A percentile compares a stretch with the other conserved stretches of the same genome.
Evolutionary conservation across 2,888 invertebrate genomes (phyloP).

Genomic region (Zaprionus lineosus): DNA sequence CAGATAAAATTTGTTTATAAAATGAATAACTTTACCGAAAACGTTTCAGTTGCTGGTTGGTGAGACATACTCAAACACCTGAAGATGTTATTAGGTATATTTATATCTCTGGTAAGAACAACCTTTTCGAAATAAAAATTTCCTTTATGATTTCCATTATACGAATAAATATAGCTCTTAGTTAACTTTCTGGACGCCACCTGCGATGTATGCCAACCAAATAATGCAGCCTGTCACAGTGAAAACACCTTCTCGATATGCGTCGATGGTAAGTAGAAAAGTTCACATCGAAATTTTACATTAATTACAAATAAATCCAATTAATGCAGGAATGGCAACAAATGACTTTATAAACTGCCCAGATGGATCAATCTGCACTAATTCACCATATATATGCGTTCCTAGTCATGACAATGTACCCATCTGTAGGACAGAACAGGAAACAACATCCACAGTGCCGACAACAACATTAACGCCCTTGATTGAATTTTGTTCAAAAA

Average conservation of each 20-base stretch:
- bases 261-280: constrained; percentile 41
- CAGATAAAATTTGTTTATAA: constrained; percentile 24
- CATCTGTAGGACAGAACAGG: constrained; percentile 16
- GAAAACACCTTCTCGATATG: constrained; percentile 53
- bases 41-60: constrained; percentile 30
- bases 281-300: neutral
- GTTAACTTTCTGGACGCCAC: constrained; percentile 24
- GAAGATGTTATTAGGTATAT: constrained; percentile 43
- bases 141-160: too few relatives aligned
- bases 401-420: constrained; percentile 16
- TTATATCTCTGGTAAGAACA: constrained; percentile 50
- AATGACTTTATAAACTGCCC: constrained; percentile 39
- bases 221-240: constrained; percentile 51
- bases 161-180: constrained; percentile 34
- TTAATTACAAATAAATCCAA: neutral
- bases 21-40: neutral
- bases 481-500: neutral
- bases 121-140: neutral
- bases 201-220: constrained; percentile 50
- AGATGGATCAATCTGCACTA: constrained; percentile 48
- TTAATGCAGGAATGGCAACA: constrained; percentile 32
- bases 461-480: constrained; percentile 1
- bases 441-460: neutral
- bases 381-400: constrained; percentile 48
- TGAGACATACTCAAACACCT: neutral